Evolutionary conservation across 2,113 vertebrate genomes (phyloP).

Genomic region (Arothron firmamentum): DNA sequence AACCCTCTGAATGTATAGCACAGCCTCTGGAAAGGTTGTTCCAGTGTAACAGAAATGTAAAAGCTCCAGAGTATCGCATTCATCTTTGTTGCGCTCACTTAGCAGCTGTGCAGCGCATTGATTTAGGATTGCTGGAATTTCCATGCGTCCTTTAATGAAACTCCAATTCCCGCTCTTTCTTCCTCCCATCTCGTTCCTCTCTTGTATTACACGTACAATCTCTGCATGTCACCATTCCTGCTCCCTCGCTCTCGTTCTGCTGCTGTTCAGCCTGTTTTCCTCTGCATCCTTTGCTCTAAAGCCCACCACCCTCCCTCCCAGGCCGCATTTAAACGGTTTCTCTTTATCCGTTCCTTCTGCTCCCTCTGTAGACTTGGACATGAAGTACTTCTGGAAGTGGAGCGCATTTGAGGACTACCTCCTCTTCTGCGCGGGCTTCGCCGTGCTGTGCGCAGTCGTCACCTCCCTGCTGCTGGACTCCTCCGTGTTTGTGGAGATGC

Average conservation of each 20-base stretch:
- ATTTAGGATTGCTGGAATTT: slow-evolving; percentile 49
- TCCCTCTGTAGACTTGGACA: slow-evolving; percentile 67
- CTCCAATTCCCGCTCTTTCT: slow-evolving; percentile 7
- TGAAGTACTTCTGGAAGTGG: slow-evolving; percentile 79
- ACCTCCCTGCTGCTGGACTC: slow-evolving; percentile 77
- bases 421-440: slow-evolving; percentile 76
- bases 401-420: slow-evolving; percentile 78
- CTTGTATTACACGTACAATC: slow-evolving; percentile 11
- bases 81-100: slow-evolving; percentile 45
- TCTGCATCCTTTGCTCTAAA: too few relatives aligned
- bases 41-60: slow-evolving; percentile 52
- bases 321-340: background rate
- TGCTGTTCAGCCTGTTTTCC: too few relatives aligned
- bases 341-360: background rate
- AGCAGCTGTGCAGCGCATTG: slow-evolving; percentile 32
- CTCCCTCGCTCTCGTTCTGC: too few relatives aligned
- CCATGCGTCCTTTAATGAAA: slow-evolving; percentile 50
- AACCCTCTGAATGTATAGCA: slow-evolving; percentile 27
- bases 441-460: slow-evolving; percentile 65
- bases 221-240: background rate
- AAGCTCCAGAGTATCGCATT: slow-evolving; percentile 25
- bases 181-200: background rate
- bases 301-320: too few relatives aligned
- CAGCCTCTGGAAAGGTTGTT: slow-evolving; percentile 8
- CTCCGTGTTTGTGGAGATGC: slow-evolving; percentile 71